Evolutionary conservation across 2,113 vertebrate genomes (phyloP).

Genomic region (Agelaius phoeniceus): DNA sequence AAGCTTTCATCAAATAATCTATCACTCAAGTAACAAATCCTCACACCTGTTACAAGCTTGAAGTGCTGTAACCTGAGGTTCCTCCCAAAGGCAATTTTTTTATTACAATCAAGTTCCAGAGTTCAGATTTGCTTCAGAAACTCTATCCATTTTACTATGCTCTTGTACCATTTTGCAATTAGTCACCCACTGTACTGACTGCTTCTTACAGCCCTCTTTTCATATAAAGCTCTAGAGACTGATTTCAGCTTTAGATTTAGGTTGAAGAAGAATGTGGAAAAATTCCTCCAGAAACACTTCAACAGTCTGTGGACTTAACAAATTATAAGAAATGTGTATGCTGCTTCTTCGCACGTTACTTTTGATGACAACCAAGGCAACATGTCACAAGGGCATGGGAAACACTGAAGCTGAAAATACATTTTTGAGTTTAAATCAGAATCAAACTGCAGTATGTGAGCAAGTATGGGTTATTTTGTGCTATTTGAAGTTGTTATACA

Average conservation of each 20-base stretch:
- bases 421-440: background rate
- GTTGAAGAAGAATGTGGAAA: background rate
- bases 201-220: background rate
- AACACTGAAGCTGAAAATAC: background rate
- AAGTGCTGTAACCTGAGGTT: slow-evolving; percentile 23
- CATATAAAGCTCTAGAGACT: background rate
- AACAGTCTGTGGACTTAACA: background rate
- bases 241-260: background rate
- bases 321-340: background rate
- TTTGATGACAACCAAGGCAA: background rate
- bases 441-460: background rate
- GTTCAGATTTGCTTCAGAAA: background rate
- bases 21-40: slow-evolving; percentile 5
- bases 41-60: background rate
- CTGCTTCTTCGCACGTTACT: background rate
- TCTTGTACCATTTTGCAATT: background rate
- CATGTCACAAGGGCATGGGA: background rate
- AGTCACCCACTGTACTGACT: background rate
- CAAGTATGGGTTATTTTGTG: background rate
- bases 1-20: background rate
- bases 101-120: background rate
- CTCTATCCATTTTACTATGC: background rate
- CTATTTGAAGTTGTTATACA: background rate
- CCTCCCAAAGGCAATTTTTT: background rate
- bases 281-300: background rate